Conservation (phyloP, 2,888 invertebrate species). For the Argyresthia albistria region DNA sequence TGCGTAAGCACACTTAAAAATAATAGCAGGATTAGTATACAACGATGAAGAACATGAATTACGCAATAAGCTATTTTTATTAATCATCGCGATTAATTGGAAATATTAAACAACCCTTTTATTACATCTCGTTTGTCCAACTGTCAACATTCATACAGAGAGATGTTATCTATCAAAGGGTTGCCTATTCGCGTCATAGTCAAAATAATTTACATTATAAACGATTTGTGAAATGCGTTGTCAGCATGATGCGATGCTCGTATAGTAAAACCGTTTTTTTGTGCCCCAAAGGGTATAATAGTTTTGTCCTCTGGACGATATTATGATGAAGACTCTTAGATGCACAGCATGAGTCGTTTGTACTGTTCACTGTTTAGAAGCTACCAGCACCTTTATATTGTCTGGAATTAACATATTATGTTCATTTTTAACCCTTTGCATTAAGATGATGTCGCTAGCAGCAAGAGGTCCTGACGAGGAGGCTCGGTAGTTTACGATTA, state of each 20-base stretch:
- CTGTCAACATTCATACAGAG: conserved; percentile 47
- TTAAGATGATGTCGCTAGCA: conserved; percentile 24
- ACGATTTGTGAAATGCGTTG: conserved; percentile 61
- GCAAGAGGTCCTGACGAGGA: conserved; percentile 18
- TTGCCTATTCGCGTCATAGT: conserved; percentile 29
- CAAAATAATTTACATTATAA: conserved; percentile 57
- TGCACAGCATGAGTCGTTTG: conserved; percentile 52
- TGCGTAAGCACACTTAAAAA: too few relatives aligned
- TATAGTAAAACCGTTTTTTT: conserved; percentile 36
- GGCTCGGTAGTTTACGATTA: conserved; percentile 34
- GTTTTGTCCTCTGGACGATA: conserved; percentile 47
- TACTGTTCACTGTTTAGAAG: conserved; percentile 54
- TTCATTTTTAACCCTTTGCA: conserved; percentile 50
- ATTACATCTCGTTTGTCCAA: conserved; percentile 28
- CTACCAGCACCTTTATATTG: conserved; percentile 39
- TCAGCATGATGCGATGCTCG: conserved; percentile 60
- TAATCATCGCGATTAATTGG: conserved; percentile 48
- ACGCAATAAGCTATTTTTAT: too few relatives aligned
- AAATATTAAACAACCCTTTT: conserved; percentile 42
- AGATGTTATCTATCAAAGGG: conserved; percentile 46
- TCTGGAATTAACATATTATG: conserved; percentile 47
- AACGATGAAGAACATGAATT: too few relatives aligned
- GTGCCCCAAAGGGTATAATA: conserved; percentile 38
- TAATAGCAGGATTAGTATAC: too few relatives aligned
- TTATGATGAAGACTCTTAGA: conserved; percentile 57